Evolutionary conservation across 2,888 invertebrate genomes (phyloP).

Genomic region (Meta bourneti): DNA sequence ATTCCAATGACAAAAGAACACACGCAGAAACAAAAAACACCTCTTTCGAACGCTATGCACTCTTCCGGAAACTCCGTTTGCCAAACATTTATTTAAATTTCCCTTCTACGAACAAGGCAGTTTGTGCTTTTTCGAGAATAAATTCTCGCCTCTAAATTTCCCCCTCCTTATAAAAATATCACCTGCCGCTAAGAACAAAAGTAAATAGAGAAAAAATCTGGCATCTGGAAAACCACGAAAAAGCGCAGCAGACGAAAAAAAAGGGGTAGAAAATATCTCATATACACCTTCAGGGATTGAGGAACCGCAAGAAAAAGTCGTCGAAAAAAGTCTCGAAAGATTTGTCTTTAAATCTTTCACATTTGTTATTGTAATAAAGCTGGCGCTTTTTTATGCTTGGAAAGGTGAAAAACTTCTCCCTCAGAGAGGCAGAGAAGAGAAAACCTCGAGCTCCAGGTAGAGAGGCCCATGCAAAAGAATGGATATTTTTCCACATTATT

Average conservation of each 20-base stretch:
- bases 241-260: neutral
- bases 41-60: neutral
- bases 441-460: neutral
- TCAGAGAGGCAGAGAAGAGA: neutral
- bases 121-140: neutral
- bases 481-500: neutral
- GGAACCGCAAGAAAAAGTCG: conserved; percentile 14
- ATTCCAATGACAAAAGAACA: neutral
- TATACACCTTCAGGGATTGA: conserved; percentile 17
- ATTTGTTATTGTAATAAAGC: conserved; percentile 61
- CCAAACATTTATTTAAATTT: conserved; percentile 54
- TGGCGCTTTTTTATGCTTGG: conserved; percentile 3
- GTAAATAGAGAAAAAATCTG: neutral
- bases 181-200: neutral
- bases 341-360: conserved; percentile 46
- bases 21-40: neutral
- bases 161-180: neutral
- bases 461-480: conserved; percentile 5
- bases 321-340: conserved; percentile 37
- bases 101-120: neutral
- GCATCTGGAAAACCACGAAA: neutral
- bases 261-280: conserved; percentile 17
- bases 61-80: neutral
- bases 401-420: too few species aligned
- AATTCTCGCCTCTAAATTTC: conserved; percentile 7